Evolutionary conservation across 2,888 invertebrate genomes (phyloP).

Genomic region (Thyatira batis): DNA sequence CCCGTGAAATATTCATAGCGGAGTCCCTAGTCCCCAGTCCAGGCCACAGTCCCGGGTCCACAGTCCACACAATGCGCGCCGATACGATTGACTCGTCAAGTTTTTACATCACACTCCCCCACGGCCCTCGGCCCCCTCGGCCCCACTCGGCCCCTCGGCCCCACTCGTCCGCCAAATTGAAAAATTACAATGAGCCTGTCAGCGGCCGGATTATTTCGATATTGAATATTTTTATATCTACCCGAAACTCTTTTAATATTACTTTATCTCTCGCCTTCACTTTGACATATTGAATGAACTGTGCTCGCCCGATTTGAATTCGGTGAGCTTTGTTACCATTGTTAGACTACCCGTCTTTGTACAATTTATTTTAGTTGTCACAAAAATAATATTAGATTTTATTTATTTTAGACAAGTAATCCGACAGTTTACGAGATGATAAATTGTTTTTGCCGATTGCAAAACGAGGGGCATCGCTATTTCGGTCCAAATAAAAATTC

Average conservation of each 20-base stretch:
- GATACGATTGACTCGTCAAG: conserved; percentile 16
- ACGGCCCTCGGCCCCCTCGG: not conserved
- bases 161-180: conserved; percentile 24
- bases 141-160: not conserved
- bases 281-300: conserved; percentile 1
- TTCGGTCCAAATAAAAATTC: not conserved
- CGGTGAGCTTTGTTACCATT: not conserved
- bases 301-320: not conserved
- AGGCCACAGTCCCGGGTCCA: not conserved
- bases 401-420: no score
- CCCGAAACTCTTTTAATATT: conserved; percentile 5
- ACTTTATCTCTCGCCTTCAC: conserved; percentile 3
- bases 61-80: not conserved
- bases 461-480: not conserved
- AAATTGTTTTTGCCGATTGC: no score
- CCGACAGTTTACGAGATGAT: no score
- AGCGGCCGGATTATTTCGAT: conserved; percentile 16
- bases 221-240: conserved; percentile 14
- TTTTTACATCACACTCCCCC: conserved; percentile 10
- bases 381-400: no score
- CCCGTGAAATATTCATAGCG: conserved; percentile 33
- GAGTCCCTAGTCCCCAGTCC: conserved; percentile 9
- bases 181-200: conserved; percentile 24
- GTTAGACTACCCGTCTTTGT: no score
- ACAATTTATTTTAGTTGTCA: no score